These are phyloP conservation scores for Prolemur simus DNA, from an alignment of 2,113 vertebrate genomes.

Conservation along the genomic window DNA sequence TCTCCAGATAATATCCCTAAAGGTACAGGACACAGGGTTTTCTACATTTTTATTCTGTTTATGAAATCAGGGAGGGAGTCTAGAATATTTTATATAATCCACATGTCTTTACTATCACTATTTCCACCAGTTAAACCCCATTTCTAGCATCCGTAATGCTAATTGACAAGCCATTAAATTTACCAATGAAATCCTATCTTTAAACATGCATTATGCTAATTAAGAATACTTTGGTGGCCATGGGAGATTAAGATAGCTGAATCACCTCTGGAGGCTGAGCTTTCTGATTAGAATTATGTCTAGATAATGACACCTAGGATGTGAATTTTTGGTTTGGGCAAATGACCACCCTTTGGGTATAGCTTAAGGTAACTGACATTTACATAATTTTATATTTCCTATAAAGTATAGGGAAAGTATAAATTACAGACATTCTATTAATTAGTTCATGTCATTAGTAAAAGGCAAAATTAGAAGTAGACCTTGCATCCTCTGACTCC, in stretches of 20 bases:
- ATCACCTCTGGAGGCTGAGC: background rate
- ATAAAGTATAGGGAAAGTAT: background rate
- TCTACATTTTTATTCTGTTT: background rate
- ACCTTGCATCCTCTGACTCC: background rate
- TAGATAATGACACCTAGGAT: background rate
- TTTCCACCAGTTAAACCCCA: background rate
- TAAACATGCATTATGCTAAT: slow-evolving; percentile 8
- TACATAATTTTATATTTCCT: background rate
- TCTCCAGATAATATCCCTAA: background rate
- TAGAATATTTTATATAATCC: background rate
- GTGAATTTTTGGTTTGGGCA: background rate
- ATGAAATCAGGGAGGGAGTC: background rate
- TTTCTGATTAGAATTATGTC: background rate
- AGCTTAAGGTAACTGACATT: background rate
- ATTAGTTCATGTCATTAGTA: background rate
- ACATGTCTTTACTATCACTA: background rate
- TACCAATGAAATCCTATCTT: slow-evolving; percentile 17
- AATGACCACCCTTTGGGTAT: background rate
- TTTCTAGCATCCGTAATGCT: background rate
- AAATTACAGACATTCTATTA: background rate
- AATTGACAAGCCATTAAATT: slow-evolving; percentile 28
- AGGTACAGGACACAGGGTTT: background rate
- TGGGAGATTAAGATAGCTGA: background rate
- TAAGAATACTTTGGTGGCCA: background rate
- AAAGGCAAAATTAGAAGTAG: slow-evolving; percentile 5